phyloP scores from a whole-genome alignment of 2,888 invertebrate genomes.

The Saturnia pavonia region DNA sequence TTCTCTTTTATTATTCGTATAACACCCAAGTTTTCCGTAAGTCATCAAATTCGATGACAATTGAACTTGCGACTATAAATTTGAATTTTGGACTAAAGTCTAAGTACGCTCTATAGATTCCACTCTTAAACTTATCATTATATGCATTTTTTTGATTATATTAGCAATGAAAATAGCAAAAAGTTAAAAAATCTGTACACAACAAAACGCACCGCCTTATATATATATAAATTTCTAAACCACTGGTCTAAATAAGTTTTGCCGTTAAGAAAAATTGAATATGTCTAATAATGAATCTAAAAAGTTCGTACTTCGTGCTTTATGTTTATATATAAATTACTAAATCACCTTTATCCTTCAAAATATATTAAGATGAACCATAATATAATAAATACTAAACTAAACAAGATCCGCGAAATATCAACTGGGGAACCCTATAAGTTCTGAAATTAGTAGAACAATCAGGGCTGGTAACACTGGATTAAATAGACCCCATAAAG shows the following conservation, averaged over 20 bases:
- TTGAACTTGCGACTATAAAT: too few relatives aligned
- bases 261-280: neutral
- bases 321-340: neutral
- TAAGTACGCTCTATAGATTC: too few relatives aligned
- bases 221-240: neutral
- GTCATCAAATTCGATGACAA: too few relatives aligned
- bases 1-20: too few relatives aligned
- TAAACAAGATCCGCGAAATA: neutral
- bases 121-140: too few relatives aligned
- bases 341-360: neutral
- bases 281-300: neutral
- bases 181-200: neutral
- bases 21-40: too few relatives aligned
- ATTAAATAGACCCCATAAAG: neutral
- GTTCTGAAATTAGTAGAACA: too few relatives aligned
- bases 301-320: neutral
- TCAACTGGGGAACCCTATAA: too few relatives aligned
- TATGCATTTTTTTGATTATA: too few relatives aligned
- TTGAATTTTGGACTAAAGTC: too few relatives aligned
- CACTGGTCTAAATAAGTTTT: neutral
- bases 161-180: too few relatives aligned
- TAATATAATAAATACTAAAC: neutral
- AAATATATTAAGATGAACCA: neutral
- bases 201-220: neutral
- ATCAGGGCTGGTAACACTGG: neutral